A percentile compares a stretch with the other conserved stretches of the same genome.
phyloP scores from a whole-genome alignment of 1,140 invertebrate genomes.

The Sitobion miscanthi region DNA sequence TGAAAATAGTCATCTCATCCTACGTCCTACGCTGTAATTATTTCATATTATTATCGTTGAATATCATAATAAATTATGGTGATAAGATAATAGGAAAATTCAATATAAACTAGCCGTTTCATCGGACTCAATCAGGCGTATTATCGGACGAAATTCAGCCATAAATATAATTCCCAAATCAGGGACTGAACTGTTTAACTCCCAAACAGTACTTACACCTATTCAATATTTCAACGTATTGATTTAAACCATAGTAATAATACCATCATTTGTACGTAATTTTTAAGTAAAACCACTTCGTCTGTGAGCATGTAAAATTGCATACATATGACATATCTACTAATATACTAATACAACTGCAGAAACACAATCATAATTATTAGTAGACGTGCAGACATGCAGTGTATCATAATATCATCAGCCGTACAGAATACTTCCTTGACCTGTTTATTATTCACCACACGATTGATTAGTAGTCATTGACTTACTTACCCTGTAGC shows the following conservation, averaged over 20 bases:
- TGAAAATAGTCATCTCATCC: not conserved
- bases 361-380: not conserved
- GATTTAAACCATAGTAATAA: not conserved
- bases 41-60: not conserved
- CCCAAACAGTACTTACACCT: not conserved
- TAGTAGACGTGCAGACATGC: not conserved
- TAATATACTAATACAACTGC: not conserved
- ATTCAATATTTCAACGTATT: not conserved
- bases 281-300: not conserved
- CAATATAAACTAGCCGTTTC: not conserved
- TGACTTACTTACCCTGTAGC: not conserved
- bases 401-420: not conserved
- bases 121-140: not conserved
- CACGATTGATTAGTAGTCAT: not conserved
- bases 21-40: not conserved
- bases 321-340: not conserved
- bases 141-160: not conserved
- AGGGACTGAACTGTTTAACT: not conserved
- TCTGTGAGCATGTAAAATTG: not conserved
- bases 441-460: not conserved
- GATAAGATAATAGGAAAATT: not conserved
- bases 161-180: not conserved
- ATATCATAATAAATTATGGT: not conserved
- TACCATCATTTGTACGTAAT: not conserved
- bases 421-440: conserved; percentile 14